Evolutionary conservation across 2,113 vertebrate species (phyloP), one percentile per base, ranked within the genome.

Genomic region (Xerus inauris): DNA sequence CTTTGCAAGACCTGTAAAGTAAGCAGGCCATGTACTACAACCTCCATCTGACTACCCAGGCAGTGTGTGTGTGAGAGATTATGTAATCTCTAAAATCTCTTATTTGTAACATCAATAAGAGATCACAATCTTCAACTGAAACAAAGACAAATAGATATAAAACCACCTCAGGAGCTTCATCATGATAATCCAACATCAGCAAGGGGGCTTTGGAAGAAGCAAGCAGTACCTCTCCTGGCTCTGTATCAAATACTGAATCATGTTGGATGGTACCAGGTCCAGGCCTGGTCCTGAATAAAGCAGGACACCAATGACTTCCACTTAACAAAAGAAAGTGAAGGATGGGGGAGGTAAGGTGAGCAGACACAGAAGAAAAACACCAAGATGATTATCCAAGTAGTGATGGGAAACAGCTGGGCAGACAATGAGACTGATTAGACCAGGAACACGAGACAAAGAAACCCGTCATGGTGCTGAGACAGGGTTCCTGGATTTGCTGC

Each of bases 341-440:
- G 54, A 38, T 67, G 8, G 62, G 32, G 16, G 40, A 75, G 19
- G 20, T 42, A 51, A 97, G 89, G 72, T 67, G 73, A 84, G 32
- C 1, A 22, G 42, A 19, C 73, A 75, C 54, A 89, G 67, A 89
- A 94, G 87, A 82, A 95, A 94, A 59, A 69, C 28, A 64, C 32
- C 76, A 73, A 45, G 65, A 8, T 88, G 87, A 77, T 79, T 19
- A 76, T 94, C 71, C 75, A 62, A 80, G 76, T 5, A 75, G 84
- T 5, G 26, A 84, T 57, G 80, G 54, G 77, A 76, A 49, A 49
- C 65, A 80, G 80, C 72, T 93, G 87, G 69, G 83, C 75, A 93
- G 57, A 96, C 89, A 97, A 94, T 96, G 67, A 90, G 69, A 49
- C 9, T 62, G 89, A 93, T 91, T 77, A 95, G 86, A 71, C 54